Percentiles rank a stretch among this genome's conserved stretches.
These are phyloP conservation scores for Masticophis lateralis DNA, from an alignment of 2,797 vertebrate genomes.

Conservation along the genomic window DNA sequence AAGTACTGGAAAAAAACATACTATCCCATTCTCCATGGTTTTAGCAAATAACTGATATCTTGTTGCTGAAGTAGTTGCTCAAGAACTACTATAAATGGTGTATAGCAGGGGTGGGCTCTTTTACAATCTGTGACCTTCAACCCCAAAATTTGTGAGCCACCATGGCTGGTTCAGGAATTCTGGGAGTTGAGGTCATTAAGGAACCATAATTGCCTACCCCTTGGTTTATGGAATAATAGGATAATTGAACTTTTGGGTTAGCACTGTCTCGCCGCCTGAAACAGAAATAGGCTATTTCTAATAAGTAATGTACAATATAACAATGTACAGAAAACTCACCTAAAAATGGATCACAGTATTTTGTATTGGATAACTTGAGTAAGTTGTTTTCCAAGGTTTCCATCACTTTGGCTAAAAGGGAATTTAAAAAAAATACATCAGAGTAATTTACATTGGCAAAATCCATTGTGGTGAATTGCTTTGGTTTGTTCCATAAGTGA, in stretches of 20 bases:
- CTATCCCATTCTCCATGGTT: background rate
- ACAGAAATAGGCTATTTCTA: background rate
- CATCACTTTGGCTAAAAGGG: conserved; percentile 64
- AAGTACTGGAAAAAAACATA: background rate
- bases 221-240: background rate
- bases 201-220: background rate
- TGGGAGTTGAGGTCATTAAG: background rate
- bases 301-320: background rate
- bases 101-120: background rate
- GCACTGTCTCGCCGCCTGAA: fast-evolving
- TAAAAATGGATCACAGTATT: conserved; percentile 69
- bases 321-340: conserved; percentile 65
- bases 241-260: background rate
- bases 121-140: background rate
- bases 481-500: background rate
- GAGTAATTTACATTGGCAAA: conserved; percentile 10
- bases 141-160: background rate
- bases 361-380: conserved; percentile 70
- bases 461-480: background rate
- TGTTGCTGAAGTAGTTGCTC: background rate
- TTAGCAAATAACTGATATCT: background rate
- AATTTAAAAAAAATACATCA: conserved; percentile 14
- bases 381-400: conserved; percentile 69
- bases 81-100: background rate
- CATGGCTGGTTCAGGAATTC: background rate